phyloP scores from a whole-genome alignment of 1,140 invertebrate genomes.

The Campoletis sonorensis region DNA sequence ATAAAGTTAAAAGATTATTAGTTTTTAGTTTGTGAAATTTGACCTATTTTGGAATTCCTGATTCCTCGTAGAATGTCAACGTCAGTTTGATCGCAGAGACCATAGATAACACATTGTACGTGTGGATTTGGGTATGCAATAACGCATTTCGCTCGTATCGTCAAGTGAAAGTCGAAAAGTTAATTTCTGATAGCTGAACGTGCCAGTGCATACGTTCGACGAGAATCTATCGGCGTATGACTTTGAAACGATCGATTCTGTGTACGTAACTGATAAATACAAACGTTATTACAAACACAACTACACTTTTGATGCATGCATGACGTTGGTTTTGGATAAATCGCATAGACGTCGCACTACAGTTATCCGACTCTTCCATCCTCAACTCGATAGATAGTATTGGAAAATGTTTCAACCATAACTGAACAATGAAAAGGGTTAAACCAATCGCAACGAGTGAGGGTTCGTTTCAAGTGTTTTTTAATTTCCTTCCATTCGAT shows the following conservation, averaged over 20 bases:
- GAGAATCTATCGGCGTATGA: background rate
- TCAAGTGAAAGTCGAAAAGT: slow-evolving; percentile 19
- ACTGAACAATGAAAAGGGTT: no score
- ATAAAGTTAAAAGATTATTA: no score
- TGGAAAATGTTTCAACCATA: no score
- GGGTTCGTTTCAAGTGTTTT: no score
- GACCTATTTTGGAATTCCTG: background rate
- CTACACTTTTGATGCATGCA: background rate
- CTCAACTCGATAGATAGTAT: background rate
- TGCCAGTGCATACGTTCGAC: slow-evolving; percentile 14
- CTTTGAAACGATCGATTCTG: background rate
- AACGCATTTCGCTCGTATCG: slow-evolving; percentile 3
- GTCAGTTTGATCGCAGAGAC: background rate
- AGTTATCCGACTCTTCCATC: background rate
- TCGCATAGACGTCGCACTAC: background rate
- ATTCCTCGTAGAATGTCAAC: background rate
- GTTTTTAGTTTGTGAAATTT: background rate
- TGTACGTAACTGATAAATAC: background rate
- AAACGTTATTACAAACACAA: background rate
- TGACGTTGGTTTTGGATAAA: background rate
- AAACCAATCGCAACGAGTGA: no score
- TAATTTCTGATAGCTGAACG: slow-evolving; percentile 16
- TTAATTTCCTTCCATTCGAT: no score
- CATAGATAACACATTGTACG: background rate
- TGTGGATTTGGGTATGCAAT: slow-evolving; percentile 4